Base-by-base conservation (phyloP, 2,888 invertebrate genomes). In the Iselma pallidipennis region DNA sequence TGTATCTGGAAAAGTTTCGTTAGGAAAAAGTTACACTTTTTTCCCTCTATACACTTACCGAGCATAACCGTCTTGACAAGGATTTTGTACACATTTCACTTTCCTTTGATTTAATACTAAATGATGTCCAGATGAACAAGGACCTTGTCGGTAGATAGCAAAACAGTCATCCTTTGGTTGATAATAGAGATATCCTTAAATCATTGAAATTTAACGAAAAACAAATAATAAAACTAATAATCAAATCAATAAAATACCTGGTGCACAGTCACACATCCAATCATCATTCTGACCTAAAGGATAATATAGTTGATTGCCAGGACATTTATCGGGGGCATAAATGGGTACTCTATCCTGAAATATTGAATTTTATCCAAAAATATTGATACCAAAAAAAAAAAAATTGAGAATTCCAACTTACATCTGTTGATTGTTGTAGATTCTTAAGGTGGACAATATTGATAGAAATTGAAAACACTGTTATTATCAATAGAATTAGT, bases 241-340 rank as follows among this genome's bases (percentile, higher is more conserved):
- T 31, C 19, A 26, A 33, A 26, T 16, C 50, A 16, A 29, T 49
- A 54, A 68, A 65, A 79, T 79, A 86, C 87, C 83, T 71, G 85
- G 85, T 61, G 83, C 82, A 69, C 87, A 88, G 66, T 88, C 87
- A 66, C 87, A 87, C 55, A 89, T 85, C 88, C 89, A 89, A 67
- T 88, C 87, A 63, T 66, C 64, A 54, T 80, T 82, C 68, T 87
- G 86, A 68, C 87, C 86, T 1, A 89, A 89, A 0, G 90, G 89
- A 76, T 90, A 91, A 6, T 85, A 83, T 0, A 89, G 75, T 80
- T 91, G 89, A 74, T 88, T 87, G 45, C 82, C 81, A 1, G 86
- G 84, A 73, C 91, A 91, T 71, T 80, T 81, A 0, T 84, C 82
- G 1, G 88, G 88, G 25, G 85, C 79, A 50, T 65, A 70, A 4